These are phyloP conservation scores for Lapara coniferarum DNA, from an alignment of 2,888 invertebrate species.

Conservation along the genomic window DNA sequence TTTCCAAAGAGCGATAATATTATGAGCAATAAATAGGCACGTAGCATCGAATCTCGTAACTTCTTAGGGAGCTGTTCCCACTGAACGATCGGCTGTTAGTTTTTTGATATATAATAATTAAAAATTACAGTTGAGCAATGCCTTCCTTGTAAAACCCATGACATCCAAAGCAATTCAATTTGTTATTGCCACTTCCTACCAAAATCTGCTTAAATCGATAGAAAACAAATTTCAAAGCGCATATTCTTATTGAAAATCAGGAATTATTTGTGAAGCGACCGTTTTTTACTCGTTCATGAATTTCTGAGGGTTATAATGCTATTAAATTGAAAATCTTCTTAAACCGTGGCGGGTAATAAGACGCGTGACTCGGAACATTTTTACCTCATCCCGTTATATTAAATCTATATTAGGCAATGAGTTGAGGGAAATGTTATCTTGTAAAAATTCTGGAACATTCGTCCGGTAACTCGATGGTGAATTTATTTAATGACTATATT, in stretches of 20 bases:
- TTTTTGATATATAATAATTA: too few relatives aligned
- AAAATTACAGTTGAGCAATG: too few relatives aligned
- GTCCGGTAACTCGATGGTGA: not conserved
- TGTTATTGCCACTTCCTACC: too few relatives aligned
- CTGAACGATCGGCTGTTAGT: too few relatives aligned
- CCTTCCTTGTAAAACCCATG: too few relatives aligned
- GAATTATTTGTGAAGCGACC: conserved; percentile 10
- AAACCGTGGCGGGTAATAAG: conserved; percentile 72
- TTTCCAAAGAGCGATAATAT: too few relatives aligned
- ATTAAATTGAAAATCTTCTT: conserved; percentile 76
- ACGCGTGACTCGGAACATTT: conserved; percentile 76
- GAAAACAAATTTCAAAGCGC: not conserved
- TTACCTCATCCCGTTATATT: conserved; percentile 72
- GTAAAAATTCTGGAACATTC: not conserved
- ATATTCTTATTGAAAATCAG: conserved; percentile 18
- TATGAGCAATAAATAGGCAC: too few relatives aligned
- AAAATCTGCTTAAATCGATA: too few relatives aligned
- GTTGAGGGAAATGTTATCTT: not conserved
- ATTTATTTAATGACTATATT: not conserved
- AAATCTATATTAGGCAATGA: conserved; percentile 45
- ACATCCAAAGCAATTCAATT: too few relatives aligned
- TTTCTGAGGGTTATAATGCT: conserved; percentile 46
- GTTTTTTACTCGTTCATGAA: conserved; percentile 3
- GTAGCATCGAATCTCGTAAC: too few relatives aligned
- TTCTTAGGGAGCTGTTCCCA: too few relatives aligned